A percentile compares a stretch with the other conserved stretches of the same genome.
phyloP scores from a whole-genome alignment of 2,888 invertebrate genomes.

The Limnephilus marmoratus region DNA sequence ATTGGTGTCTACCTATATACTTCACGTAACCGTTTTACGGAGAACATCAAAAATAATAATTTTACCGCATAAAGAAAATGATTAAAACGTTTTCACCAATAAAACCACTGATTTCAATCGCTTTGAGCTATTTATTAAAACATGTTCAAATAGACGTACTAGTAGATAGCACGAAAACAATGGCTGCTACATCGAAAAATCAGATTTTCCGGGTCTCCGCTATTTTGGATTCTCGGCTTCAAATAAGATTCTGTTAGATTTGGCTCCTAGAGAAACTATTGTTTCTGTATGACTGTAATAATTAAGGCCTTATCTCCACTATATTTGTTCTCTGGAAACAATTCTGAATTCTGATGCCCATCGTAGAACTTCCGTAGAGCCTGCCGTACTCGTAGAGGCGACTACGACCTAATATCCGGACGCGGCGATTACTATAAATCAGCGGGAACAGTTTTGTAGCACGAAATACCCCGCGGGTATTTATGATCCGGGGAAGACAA shows the following conservation, averaged over 20 bases:
- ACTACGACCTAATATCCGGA: constrained; percentile 29
- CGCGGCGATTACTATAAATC: constrained; percentile 59
- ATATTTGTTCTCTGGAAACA: background rate
- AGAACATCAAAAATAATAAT: too few species aligned
- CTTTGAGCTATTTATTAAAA: too few species aligned
- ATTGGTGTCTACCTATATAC: too few species aligned
- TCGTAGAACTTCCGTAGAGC: constrained; percentile 31
- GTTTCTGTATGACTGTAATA: background rate
- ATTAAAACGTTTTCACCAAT: too few species aligned
- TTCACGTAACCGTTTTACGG: too few species aligned
- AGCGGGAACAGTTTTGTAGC: constrained; percentile 54
- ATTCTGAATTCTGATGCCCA: constrained; percentile 8
- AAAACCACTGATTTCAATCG: too few species aligned
- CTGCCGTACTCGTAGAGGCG: constrained; percentile 26
- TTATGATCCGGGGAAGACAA: constrained; percentile 30
- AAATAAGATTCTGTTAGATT: background rate
- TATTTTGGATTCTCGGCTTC: background rate
- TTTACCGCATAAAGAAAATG: too few species aligned
- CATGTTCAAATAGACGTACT: too few species aligned
- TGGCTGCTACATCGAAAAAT: background rate
- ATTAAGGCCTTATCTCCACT: background rate
- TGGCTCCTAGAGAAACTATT: background rate
- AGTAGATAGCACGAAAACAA: background rate
- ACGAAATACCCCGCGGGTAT: constrained; percentile 51
- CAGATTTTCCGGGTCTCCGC: background rate